Evolutionary conservation across 2,888 invertebrate genomes (phyloP), one percentile per base, ranked within the genome.

Genomic region (Dione vanillae): DNA sequence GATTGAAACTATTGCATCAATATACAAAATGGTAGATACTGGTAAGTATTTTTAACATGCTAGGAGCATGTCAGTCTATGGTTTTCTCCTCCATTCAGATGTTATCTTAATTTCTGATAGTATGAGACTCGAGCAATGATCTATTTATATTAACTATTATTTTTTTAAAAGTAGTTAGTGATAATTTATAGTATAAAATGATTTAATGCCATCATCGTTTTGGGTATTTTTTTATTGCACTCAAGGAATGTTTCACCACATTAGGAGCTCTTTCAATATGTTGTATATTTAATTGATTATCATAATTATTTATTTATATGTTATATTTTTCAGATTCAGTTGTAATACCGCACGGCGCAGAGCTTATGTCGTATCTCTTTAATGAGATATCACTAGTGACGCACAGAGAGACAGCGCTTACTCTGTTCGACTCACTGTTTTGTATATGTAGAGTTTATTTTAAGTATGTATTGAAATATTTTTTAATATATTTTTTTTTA

Each of bases 331-430:
- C 78, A 90, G 90, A 88, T 72, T 69, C 81, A 6, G 81, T 80
- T 0, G 77, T 83, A 6, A 78, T 93, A 11, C 90, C 91, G 0
- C 78, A 81, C n/a, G 95, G 96, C 2, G 94, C 94, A 0, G 94
- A 94, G 40, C 85, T 96, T 45, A 92, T 96, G 84, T 95, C 95
- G 47, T 95, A 95, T 79, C 86, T 96, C 69, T 96, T 95, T 80
- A 93, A 94, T 68, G 95, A 95, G 83, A 94, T 95, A 61, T 94
- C 94, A 0, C 85, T 93, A 74, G 89, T 95, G 35, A 95, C 94
- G 0, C 94, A 95, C 78, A 90, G 89, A 43, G 90, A 91, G 43
- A 92, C 95, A 0, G 92, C 95, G 2, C 83, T 91, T 37, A 94
- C 94, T 0, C 88, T 95, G 74, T 95, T 94, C 79, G 94, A 94